Conservation (phyloP, 53 echinoderm and acorn worm genomes). For the Glandiceps talaboti region DNA sequence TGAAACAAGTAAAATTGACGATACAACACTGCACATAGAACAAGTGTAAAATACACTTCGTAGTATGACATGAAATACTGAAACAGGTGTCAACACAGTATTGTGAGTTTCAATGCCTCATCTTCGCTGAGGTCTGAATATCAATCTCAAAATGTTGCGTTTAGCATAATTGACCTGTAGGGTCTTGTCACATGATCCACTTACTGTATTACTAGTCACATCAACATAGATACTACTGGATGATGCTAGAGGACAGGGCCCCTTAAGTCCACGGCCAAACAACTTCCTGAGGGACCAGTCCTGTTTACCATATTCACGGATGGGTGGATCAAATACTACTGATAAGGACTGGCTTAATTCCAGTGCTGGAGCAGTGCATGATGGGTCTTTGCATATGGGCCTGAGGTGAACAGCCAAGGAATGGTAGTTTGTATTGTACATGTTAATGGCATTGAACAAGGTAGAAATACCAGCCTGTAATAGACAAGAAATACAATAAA, state of each 20-base stretch:
- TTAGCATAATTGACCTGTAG: too few relatives aligned
- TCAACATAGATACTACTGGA: constrained; percentile 59
- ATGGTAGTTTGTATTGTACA: constrained; percentile 98
- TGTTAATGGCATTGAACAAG: constrained; percentile 70
- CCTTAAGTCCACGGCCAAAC: constrained; percentile 40
- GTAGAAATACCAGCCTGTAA: constrained; percentile 78
- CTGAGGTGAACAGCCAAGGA: constrained; percentile 68
- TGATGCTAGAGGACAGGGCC: constrained; percentile 62
- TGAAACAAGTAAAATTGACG: too few relatives aligned
- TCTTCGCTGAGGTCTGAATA: too few relatives aligned
- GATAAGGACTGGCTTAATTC: constrained; percentile 70
- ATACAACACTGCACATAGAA: too few relatives aligned
- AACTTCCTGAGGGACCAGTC: constrained; percentile 59
- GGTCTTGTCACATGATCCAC: constrained; percentile 1
- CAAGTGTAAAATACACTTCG: too few relatives aligned
- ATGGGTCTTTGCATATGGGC: constrained; percentile 61
- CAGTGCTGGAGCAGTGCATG: constrained; percentile 46
- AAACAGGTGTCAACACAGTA: too few relatives aligned
- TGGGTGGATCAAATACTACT: constrained; percentile 59
- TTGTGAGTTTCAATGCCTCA: too few relatives aligned
- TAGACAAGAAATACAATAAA: too few relatives aligned
- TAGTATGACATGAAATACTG: too few relatives aligned
- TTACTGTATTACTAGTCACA: constrained; percentile 60
- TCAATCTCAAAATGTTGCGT: too few relatives aligned
- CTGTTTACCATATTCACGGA: constrained; percentile 18